phyloP scores from a whole-genome alignment of 2,797 vertebrate genomes.

The Hydrocynus forskahlii region DNA sequence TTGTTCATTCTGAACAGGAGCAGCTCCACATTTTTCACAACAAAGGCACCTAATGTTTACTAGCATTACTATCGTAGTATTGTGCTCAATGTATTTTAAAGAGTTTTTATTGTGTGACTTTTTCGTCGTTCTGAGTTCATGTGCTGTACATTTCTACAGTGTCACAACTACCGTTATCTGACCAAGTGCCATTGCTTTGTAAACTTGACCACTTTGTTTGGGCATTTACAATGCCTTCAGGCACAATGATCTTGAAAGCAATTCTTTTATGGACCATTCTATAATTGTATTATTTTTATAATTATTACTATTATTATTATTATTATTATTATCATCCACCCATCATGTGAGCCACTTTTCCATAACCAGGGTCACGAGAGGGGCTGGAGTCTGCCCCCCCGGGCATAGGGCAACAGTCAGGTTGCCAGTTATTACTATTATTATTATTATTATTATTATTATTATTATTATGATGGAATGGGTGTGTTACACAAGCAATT shows the following conservation, averaged over 20 bases:
- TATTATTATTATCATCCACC: too few relatives aligned
- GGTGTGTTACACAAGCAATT: not conserved
- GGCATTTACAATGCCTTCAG: not conserved
- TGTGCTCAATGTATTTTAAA: not conserved
- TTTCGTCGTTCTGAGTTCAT: not conserved
- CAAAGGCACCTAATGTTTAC: not conserved
- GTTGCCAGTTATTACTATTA: too few relatives aligned
- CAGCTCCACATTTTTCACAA: not conserved
- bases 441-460: not conserved
- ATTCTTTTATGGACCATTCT: not conserved
- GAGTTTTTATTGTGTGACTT: not conserved
- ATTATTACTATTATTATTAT: too few relatives aligned
- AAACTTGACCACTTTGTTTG: not conserved
- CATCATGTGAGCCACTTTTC: too few relatives aligned
- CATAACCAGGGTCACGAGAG: too few relatives aligned
- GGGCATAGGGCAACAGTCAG: too few relatives aligned
- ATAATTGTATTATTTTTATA: not conserved
- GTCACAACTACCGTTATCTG: constrained; percentile 15
- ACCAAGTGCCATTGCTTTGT: not conserved
- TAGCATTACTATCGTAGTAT: not conserved
- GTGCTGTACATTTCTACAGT: not conserved
- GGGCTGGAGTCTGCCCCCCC: too few relatives aligned
- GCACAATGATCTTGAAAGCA: not conserved
- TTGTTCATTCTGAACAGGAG: not conserved
- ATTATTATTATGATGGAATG: not conserved